A percentile compares a stretch with the other conserved stretches of the same genome.
phyloP scores from a whole-genome alignment of 2,797 vertebrate species.

The Hozukius guyotensis region DNA sequence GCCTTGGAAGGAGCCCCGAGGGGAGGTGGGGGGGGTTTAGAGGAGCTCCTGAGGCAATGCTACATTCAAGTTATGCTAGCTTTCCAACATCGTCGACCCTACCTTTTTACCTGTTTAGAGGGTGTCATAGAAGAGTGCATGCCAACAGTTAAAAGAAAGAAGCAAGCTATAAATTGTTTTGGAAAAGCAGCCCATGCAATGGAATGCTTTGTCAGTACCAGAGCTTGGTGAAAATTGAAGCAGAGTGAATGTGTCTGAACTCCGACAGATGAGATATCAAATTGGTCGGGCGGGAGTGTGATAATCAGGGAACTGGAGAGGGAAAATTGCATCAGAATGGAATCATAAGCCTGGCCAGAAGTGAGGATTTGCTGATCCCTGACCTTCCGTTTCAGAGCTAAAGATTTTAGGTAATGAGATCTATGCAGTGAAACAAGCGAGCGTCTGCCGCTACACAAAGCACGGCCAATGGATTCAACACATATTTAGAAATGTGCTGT shows the following conservation, averaged over 20 bases:
- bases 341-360: conserved; percentile 78
- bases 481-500: conserved; percentile 52
- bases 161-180: conserved; percentile 39
- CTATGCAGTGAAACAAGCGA: conserved; percentile 69
- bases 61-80: no score
- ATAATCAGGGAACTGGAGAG: conserved; percentile 78
- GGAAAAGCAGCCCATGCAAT: conserved; percentile 1
- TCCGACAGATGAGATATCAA: conserved; percentile 70
- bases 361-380: conserved; percentile 82
- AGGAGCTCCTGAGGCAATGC: no score
- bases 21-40: no score
- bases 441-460: conserved; percentile 15
- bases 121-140: background rate
- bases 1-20: no score
- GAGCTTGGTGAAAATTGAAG: conserved; percentile 52
- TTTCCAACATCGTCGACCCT: no score
- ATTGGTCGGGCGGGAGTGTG: conserved; percentile 65
- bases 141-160: background rate
- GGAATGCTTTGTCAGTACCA: conserved; percentile 31
- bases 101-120: no score
- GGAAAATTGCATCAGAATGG: conserved; percentile 82
- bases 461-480: conserved; percentile 59
- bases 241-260: conserved; percentile 66
- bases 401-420: conserved; percentile 84
- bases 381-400: conserved; percentile 83